A percentile compares a stretch with the other conserved stretches of the same genome.
phyloP scores from a whole-genome alignment of 2,797 vertebrate genomes.

The Leucoraja ocellata region DNA sequence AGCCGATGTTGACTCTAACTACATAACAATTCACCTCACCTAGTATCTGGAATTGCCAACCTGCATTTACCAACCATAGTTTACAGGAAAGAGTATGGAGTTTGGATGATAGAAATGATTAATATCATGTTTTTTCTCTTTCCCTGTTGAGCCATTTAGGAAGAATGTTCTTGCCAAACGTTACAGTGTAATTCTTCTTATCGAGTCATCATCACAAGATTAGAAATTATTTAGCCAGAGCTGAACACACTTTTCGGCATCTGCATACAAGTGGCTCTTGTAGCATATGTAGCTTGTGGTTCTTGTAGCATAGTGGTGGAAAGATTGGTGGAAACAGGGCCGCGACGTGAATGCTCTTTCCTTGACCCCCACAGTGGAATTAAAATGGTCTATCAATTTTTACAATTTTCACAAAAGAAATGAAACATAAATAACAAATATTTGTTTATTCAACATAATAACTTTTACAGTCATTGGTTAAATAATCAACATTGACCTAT shows the following conservation, averaged over 20 bases:
- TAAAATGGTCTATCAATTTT: not conserved
- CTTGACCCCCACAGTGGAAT: too few species aligned
- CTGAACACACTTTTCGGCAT: too few species aligned
- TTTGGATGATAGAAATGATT: too few species aligned
- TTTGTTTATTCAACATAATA: not conserved
- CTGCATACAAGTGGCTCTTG: too few species aligned
- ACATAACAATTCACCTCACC: not conserved
- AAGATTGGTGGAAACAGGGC: too few species aligned
- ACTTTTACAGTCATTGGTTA: not conserved
- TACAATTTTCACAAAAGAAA: not conserved
- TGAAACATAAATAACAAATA: not conserved
- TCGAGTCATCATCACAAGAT: too few species aligned
- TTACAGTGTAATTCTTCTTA: too few species aligned
- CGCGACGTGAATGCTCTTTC: too few species aligned
- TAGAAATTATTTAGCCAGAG: too few species aligned
- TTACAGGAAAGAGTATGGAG: not conserved
- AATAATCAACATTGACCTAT: not conserved
- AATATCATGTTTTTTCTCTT: not conserved
- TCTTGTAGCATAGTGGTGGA: too few species aligned
- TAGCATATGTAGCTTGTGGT: too few species aligned
- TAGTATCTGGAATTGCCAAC: not conserved
- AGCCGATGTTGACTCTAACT: not conserved
- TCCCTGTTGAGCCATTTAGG: not conserved
- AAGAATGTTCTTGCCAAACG: not conserved
- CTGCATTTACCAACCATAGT: not conserved